A percentile compares a stretch with the other conserved stretches of the same genome.
Conservation (phyloP, 2,888 invertebrate genomes). For the Scaptomyza parva region DNA sequence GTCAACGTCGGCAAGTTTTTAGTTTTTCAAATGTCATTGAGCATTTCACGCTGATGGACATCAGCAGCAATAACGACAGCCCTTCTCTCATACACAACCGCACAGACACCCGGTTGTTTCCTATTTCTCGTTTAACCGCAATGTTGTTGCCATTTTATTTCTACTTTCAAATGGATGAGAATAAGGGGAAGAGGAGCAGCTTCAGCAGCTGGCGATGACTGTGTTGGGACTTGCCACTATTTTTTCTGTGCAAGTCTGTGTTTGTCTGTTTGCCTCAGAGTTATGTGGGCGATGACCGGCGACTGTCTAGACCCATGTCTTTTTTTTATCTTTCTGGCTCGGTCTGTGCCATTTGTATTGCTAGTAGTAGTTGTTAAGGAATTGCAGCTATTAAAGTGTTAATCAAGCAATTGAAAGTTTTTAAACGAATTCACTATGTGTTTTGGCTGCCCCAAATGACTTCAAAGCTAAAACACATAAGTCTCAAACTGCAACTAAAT, state of each 20-base stretch:
- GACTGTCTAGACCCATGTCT: slow-evolving; percentile 47
- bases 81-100: slow-evolving; percentile 1
- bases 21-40: slow-evolving; percentile 78
- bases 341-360: slow-evolving; percentile 48
- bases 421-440: slow-evolving; percentile 56
- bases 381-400: slow-evolving; percentile 70
- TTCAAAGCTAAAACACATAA: slow-evolving; percentile 6
- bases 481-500: slow-evolving; percentile 18
- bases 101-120: slow-evolving; percentile 7
- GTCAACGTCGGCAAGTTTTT: slow-evolving; percentile 71
- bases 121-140: slow-evolving; percentile 47
- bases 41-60: slow-evolving; percentile 77
- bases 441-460: slow-evolving; percentile 7
- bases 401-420: slow-evolving; percentile 77
- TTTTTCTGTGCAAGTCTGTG: slow-evolving; percentile 12
- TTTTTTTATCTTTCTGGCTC: background rate
- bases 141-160: slow-evolving; percentile 66
- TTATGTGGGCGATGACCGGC: slow-evolving; percentile 70
- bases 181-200: slow-evolving; percentile 5
- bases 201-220: slow-evolving; percentile 39
- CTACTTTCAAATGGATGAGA: slow-evolving; percentile 13
- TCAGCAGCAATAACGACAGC: slow-evolving; percentile 41
- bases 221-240: slow-evolving; percentile 42
- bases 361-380: slow-evolving; percentile 39
- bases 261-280: slow-evolving; percentile 54